Evolutionary conservation across 1,140 invertebrate species (phyloP).

Genomic region (Ceratina calcarata): DNA sequence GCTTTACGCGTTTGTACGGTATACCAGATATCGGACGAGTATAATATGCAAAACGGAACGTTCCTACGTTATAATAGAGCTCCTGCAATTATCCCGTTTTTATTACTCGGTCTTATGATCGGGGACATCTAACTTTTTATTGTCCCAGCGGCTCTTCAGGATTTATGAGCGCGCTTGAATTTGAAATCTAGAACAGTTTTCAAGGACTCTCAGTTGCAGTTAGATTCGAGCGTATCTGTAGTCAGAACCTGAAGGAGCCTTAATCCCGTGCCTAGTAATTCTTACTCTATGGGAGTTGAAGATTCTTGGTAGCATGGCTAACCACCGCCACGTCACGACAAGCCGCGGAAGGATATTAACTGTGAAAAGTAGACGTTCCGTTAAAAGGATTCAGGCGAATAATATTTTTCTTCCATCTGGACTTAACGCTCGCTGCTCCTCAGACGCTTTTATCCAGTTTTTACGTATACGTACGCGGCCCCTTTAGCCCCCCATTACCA

Average conservation of each 20-base stretch:
- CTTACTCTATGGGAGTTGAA: background rate
- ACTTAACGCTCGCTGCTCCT: background rate
- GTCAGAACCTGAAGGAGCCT: background rate
- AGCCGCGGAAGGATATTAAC: background rate
- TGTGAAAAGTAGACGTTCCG: background rate
- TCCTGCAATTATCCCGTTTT: background rate
- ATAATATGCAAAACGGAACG: too few species aligned
- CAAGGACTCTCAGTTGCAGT: background rate
- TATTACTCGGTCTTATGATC: background rate
- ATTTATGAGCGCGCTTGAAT: background rate
- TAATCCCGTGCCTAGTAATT: background rate
- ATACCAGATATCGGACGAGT: background rate
- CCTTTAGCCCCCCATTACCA: background rate
- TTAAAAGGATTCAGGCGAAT: constrained; percentile 18
- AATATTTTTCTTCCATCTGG: constrained; percentile 61
- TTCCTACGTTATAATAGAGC: background rate
- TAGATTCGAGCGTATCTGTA: background rate
- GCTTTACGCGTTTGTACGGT: background rate
- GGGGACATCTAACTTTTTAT: too few species aligned
- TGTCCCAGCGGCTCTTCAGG: too few species aligned
- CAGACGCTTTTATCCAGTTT: background rate
- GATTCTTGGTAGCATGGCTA: background rate
- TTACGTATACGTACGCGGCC: background rate
- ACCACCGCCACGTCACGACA: background rate
- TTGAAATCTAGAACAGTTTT: too few species aligned